phyloP scores from a whole-genome alignment of 2,113 vertebrate genomes.

The Craseonycteris thonglongyai region DNA sequence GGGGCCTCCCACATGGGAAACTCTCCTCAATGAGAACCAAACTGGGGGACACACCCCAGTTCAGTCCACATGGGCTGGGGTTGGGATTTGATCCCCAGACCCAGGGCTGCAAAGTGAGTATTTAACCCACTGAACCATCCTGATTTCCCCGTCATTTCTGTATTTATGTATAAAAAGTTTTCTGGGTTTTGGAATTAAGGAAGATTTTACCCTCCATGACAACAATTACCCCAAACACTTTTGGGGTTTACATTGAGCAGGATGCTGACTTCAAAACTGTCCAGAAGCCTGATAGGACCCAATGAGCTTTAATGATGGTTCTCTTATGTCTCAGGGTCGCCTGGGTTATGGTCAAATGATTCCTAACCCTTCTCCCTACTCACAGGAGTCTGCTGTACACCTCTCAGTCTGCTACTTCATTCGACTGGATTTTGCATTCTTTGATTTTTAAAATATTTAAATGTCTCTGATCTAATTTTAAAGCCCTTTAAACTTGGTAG shows the following conservation, averaged over 20 bases:
- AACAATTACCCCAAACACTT: not conserved
- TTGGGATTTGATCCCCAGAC: too few relatives aligned
- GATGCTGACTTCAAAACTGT: not conserved
- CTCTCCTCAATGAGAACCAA: too few relatives aligned
- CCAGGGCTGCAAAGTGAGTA: too few relatives aligned
- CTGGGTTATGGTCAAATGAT: not conserved
- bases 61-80: too few relatives aligned
- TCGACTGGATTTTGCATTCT: not conserved
- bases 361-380: not conserved
- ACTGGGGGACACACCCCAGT: too few relatives aligned
- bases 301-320: not conserved
- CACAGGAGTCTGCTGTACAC: not conserved
- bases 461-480: not conserved
- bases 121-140: too few relatives aligned
- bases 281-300: too few relatives aligned
- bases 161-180: not conserved
- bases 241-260: not conserved
- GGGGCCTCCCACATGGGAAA: too few relatives aligned
- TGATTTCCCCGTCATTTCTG: not conserved
- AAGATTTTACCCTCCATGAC: not conserved
- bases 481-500: not conserved
- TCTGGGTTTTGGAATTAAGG: not conserved
- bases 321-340: not conserved
- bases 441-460: conserved; percentile 2
- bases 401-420: not conserved